These are phyloP conservation scores for Nycticorax nycticorax DNA, from an alignment of 2,113 vertebrate species.

Conservation along the genomic window DNA sequence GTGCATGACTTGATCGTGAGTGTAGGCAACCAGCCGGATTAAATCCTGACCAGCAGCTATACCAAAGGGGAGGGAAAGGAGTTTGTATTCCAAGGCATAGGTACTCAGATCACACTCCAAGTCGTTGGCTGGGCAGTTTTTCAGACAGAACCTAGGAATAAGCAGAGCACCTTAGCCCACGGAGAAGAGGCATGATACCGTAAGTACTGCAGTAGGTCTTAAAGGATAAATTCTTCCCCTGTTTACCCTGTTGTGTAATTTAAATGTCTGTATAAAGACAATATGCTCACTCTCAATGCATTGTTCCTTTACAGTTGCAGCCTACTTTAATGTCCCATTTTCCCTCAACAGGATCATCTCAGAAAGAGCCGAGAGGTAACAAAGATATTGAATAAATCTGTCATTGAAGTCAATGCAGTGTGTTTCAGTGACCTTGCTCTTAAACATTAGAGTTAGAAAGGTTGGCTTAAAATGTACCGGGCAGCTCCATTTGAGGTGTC, in stretches of 20 bases:
- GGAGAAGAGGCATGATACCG: background rate
- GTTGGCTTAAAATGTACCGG: background rate
- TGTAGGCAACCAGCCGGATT: conserved; percentile 95
- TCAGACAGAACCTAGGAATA: conserved; percentile 89
- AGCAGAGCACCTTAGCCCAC: background rate
- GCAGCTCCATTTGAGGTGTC: background rate
- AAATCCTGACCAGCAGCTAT: conserved; percentile 95
- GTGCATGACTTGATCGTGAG: conserved; percentile 92
- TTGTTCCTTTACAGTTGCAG: background rate
- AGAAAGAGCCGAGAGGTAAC: background rate
- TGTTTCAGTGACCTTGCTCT: background rate
- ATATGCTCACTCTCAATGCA: background rate
- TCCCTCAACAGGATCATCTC: background rate
- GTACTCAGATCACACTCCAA: conserved; percentile 91
- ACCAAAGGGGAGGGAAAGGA: conserved; percentile 93
- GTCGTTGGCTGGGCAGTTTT: conserved; percentile 90
- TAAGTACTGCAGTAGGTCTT: background rate
- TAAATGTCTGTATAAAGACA: background rate
- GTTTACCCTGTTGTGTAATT: background rate
- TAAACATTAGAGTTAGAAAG: background rate
- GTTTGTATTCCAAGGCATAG: conserved; percentile 94
- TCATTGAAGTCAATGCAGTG: accelerated
- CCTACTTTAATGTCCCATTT: background rate
- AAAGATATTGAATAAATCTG: background rate
- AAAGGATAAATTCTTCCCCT: background rate